Evolutionary conservation across 2,888 invertebrate species (phyloP), one percentile per base, ranked within the genome.

Genomic region (Thymelicus acteon): DNA sequence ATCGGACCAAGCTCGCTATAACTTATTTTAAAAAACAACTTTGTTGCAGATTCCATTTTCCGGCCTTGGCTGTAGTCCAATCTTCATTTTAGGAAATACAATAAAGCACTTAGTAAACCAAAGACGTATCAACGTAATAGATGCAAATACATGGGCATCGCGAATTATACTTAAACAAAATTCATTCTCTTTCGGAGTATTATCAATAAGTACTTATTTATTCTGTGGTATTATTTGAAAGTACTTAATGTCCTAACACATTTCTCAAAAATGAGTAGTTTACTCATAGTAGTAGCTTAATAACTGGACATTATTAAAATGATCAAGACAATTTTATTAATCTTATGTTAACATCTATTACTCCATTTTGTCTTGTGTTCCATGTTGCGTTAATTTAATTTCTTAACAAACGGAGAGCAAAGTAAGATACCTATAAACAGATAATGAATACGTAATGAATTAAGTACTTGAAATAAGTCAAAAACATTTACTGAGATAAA

Each of bases 61-160:
- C 73, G 72, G 62, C 78, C 78, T 76, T 89, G 89, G 88, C 88
- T 76, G 78, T 76, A 75, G 78, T 88, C 89, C 88, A 89, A 88
- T 81, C 81, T 84, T 86, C 86, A 87, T 85, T 86, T 85, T 82
- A 79, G 79, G 79, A 75, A 75, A 79, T 77, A 67, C 74, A 73
- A 75, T 76, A 75, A 75, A 75, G 72, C 75, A 72, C 75, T 72
- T 52, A 57, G 48, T 57, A 58, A 69, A 58, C 58, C 57, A 63
- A 69, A 69, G 39, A 57, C 57, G n/a, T 69, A 69, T 39, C 10
- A 57, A 10, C 19, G 2, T 19, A 6, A 8, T 61, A 37, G 13
- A 47, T 0, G 47, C 0, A 13, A 0, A 12, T 47, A 47, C 47
- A 13, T 13, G 5, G 12, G 31, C 31, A 31, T 31, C 31, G 31